Conservation (phyloP, 92 coral and sea anemone species). For the Zoanthus sansibaricus region DNA sequence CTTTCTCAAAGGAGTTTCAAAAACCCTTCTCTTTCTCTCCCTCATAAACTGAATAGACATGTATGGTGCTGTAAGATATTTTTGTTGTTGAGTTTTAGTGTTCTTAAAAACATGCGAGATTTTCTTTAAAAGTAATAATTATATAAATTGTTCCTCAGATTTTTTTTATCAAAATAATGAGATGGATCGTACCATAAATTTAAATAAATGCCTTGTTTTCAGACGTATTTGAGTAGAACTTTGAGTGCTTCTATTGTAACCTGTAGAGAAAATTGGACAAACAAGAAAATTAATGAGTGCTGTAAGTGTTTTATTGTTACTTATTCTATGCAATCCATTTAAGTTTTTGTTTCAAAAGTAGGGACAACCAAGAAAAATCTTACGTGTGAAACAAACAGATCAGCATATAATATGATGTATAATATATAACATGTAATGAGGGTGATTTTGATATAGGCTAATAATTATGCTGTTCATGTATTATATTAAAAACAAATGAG, state of each 20-base stretch:
- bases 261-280: constrained; percentile 25
- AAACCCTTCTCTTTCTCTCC: constrained; percentile 31
- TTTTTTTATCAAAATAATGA: constrained; percentile 29
- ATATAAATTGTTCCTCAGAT: constrained; percentile 29
- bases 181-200: constrained; percentile 32
- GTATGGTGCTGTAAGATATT: constrained; percentile 45
- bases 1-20: constrained; percentile 25
- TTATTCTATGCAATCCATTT: neutral
- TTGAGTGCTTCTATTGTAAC: constrained; percentile 41
- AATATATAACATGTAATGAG: neutral
- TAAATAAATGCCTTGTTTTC: constrained; percentile 27
- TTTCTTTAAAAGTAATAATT: constrained; percentile 14
- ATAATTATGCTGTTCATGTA: no score
- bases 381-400: neutral
- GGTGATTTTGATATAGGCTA: no score
- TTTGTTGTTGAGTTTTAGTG: constrained; percentile 4
- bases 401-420: constrained; percentile 1
- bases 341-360: constrained; percentile 10
- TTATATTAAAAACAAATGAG: no score
- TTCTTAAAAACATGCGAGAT: constrained; percentile 37
- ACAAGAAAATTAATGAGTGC: constrained; percentile 9
- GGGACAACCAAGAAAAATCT: neutral
- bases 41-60: constrained; percentile 31
- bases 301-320: constrained; percentile 9
- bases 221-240: constrained; percentile 28